Evolutionary conservation across 2,888 invertebrate genomes (phyloP), one percentile per base, ranked within the genome.

Genomic region (Nemotelus nigrinus): DNA sequence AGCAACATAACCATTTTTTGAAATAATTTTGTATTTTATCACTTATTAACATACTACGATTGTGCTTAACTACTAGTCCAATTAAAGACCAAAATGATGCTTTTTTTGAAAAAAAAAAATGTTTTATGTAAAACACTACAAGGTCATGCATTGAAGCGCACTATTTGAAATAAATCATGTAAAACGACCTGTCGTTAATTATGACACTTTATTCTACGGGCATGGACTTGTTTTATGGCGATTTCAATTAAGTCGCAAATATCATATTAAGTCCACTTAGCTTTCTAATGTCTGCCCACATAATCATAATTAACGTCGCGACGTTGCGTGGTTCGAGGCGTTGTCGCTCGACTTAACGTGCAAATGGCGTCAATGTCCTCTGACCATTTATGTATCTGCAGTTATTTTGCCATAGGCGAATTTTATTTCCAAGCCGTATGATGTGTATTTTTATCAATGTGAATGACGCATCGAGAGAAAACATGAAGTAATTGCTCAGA

Each of bases 241-340:
- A 76, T 76, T 64, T 47, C 65, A 76, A 76, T 76, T 76, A 65
- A 76, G 48, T 55, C 63, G 25, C 74, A 48, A 25, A 41, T 50
- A 55, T 53, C 53, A 44, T 53, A 65, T 65, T 64, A 43, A 39
- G 44, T 48, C 64, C 76, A 76, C 75, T 64, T 75, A 75, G 64
- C 75, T 75, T 75, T 75, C 75, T 75, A 75, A 75, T 75, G 55
- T 65, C 76, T 64, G 76, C 76, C 76, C 76, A 76, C 58, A 45
- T 39, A 43, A 74, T 58, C 7, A 10, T n/a, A 39, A 6, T 4
- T 53, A n/a, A 53, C 74, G 55, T 39, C 76, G 76, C 45, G 63
- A 75, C 43, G 53, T 44, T 39, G 55, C 45, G 10, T 44, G 8
- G 25, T 25, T 25, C 25, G 25, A 25, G 25, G 53, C 4, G 41